Evolutionary conservation across 2,113 vertebrate species (phyloP).

Genomic region (Diadophis punctatus): DNA sequence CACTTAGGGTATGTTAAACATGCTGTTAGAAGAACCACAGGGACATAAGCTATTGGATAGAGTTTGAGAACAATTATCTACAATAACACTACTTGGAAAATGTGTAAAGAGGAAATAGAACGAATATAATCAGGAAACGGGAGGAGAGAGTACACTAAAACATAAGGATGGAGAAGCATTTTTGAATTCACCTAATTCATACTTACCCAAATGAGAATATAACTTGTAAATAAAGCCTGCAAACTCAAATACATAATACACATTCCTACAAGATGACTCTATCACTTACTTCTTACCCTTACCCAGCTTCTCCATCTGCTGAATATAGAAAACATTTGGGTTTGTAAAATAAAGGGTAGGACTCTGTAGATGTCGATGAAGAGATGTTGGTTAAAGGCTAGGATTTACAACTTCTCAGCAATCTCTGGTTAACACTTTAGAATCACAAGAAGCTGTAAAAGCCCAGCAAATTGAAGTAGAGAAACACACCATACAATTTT

Average conservation of each 20-base stretch:
- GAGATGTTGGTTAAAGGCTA: not conserved
- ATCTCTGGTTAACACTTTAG: not conserved
- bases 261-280: not conserved
- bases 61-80: not conserved
- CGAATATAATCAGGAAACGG: not conserved
- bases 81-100: not conserved
- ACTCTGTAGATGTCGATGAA: not conserved
- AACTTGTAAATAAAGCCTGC: not conserved
- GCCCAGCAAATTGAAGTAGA: not conserved
- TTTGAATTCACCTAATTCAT: not conserved
- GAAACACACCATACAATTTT: not conserved
- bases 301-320: not conserved
- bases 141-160: not conserved
- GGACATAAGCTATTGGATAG: not conserved
- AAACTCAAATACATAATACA: not conserved
- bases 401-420: not conserved
- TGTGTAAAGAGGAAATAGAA: not conserved
- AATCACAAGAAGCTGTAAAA: not conserved
- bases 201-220: not conserved
- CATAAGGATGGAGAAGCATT: not conserved
- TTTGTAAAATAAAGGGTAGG: not conserved
- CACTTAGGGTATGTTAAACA: not conserved
- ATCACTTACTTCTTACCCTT: not conserved
- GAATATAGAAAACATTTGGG: not conserved
- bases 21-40: not conserved